phyloP scores from a whole-genome alignment of 2,888 invertebrate species.

The Morpho helenor region DNA sequence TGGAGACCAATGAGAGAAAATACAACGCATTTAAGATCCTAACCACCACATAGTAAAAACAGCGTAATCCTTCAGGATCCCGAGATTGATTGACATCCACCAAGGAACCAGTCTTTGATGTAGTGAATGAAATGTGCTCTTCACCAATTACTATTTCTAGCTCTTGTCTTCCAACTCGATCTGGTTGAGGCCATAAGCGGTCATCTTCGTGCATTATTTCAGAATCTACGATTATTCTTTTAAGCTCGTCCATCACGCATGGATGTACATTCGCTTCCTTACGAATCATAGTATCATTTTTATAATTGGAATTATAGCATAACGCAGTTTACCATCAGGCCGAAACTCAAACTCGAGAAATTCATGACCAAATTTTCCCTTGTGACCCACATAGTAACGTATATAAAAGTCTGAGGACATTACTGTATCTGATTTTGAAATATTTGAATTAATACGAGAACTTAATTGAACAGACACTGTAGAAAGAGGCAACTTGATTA shows the following conservation, averaged over 20 bases:
- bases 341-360: conserved; percentile 99
- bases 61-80: conserved; percentile 97
- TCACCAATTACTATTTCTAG: conserved; percentile 99
- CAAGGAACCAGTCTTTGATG: conserved; percentile 98
- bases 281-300: conserved; percentile 99
- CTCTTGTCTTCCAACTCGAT: conserved; percentile 93
- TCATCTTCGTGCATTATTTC: conserved; percentile 98
- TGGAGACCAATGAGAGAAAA: conserved; percentile 99
- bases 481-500: neutral
- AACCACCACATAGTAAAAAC: conserved; percentile 99
- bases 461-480: neutral
- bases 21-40: conserved; percentile 99
- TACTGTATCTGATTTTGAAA: conserved; percentile 17
- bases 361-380: conserved; percentile 99
- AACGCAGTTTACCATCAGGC: conserved; percentile 98
- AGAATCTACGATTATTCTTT: conserved; percentile 97
- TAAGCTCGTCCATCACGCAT: conserved; percentile 98
- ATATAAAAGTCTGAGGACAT: conserved; percentile 88
- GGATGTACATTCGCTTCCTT: conserved; percentile 98
- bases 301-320: conserved; percentile 99
- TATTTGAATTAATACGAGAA: conserved; percentile 7
- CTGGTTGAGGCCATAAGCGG: conserved; percentile 92
- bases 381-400: conserved; percentile 99
- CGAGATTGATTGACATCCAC: conserved; percentile 99
- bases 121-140: conserved; percentile 99